Base-by-base conservation (phyloP, 2,113 vertebrate genomes). In the Synchiropus splendidus region DNA sequence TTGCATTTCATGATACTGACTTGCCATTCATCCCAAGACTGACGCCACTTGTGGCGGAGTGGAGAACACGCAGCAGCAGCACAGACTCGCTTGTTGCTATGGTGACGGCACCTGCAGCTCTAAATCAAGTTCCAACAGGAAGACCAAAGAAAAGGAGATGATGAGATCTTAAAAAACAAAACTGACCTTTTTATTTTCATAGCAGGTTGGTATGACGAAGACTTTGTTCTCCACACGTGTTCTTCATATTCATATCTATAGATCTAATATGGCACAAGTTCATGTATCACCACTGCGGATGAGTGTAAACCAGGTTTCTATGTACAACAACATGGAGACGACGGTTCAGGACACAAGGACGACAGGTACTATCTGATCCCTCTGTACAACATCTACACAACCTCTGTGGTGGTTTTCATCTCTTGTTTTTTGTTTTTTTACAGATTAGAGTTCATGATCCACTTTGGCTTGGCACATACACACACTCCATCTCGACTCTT, bases 271-370 rank as follows among this genome's bases (percentile, higher is more conserved):
- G 89, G 90, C 84, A 91, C 86, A 85, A 82, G 77, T 86, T 85
- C 63, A 12, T 42, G 72, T 68, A 68, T 84, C 85, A 92, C 87
- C 89, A 88, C 87, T 84, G 89, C 89, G 89, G 87, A 88, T 88
- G 89, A 89, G 83, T 81, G 63, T 84, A 86, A 88, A 87, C 83
- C 79, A 87, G 51, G 81, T 85, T 75, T 81, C 75, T 94, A 95
- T 97, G 92, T 97, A 97, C 92, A 98, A 82, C 78, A 86, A 85
- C 88, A 74, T 16, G 86, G 86, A 83, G 80, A 91, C 72, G 84
- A 89, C 88, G 86, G 80, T 87, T 79, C 70, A 80, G n/a, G n/a
- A n/a, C n/a, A n/a, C 89, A n/a, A 90, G 82, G 87, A 85, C 88
- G 86, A 90, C 83, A 83, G 84, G 88, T 87, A 88, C 85, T 83